These are phyloP conservation scores for Ailuropoda melanoleuca DNA, from an alignment of 2,113 vertebrate genomes.

Conservation along the genomic window DNA sequence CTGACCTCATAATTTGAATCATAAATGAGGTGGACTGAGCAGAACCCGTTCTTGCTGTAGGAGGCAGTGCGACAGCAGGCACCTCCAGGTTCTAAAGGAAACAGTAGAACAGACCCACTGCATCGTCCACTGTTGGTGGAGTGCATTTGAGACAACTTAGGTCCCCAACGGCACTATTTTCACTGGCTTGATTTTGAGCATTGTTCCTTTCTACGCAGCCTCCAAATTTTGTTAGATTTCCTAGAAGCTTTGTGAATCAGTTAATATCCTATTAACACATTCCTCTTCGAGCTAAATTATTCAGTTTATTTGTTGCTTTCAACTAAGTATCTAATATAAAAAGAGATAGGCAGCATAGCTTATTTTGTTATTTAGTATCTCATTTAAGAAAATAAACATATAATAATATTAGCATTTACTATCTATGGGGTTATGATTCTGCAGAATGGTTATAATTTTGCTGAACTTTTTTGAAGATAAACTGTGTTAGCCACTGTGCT, in stretches of 20 bases:
- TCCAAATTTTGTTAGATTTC: background rate
- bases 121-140: accelerated
- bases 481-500: background rate
- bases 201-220: background rate
- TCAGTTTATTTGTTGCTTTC: conserved; percentile 27
- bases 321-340: background rate
- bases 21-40: accelerated
- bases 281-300: background rate
- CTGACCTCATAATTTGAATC: background rate
- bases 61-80: accelerated
- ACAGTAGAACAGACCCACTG: accelerated
- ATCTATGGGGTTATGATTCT: background rate
- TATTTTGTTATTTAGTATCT: background rate
- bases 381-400: background rate
- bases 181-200: accelerated
- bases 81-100: accelerated
- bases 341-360: background rate
- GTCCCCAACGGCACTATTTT: background rate
- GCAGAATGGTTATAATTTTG: background rate
- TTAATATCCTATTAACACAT: background rate
- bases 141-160: accelerated
- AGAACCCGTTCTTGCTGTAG: background rate
- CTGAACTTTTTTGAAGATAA: background rate
- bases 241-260: background rate
- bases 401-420: background rate